Base-by-base conservation (phyloP, 2,113 vertebrate species). In the Zapornia atra region DNA sequence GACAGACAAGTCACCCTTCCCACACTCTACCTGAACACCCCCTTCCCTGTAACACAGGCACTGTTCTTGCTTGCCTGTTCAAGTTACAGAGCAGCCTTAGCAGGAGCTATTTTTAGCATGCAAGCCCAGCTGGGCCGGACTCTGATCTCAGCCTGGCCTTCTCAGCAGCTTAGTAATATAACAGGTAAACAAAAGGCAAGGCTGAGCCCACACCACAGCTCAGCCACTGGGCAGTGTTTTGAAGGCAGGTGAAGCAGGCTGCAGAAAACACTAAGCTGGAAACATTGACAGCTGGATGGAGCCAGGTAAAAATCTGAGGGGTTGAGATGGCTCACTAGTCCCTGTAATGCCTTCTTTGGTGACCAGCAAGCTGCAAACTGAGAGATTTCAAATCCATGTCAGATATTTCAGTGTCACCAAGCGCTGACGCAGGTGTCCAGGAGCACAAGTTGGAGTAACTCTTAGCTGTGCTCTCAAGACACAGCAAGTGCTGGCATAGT, bases 141-240 rank as follows among this genome's bases (percentile, higher is more conserved):
- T 89, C 84, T 82, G 87, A 90, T 88, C 87, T 96, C 92, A 91
- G 31, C 80, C 73, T 22, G 44, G n/a, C 40, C 50, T 92, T 88
- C 78, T 86, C 60, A 17, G 16, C 65, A 7, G 66, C 59, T 91
- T 66, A 15, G 4, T 36, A 85, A 83, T 50, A 76, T 9, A 61
- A 91, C 85, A 96, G 79, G 78, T 61, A 95, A 94, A 95, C 70
- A 89, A 80, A 89, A 91, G 87, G 46, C 75, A 88, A 90, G 72
- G 78, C 66, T 77, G 14, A 91, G 17, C 31, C 84, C 64, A 79
- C 54, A 82, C 24, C 46, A 70, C 21, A 80, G 44, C 82, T 69
- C 13, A 1, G 54, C 26, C 42, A 72, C 59, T 1, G 2, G 63
- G 44, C 44, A 82, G 63, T 19, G 12, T 63, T 80, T 72, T 54